These are phyloP conservation scores for Opisthograptis luteolata DNA, from an alignment of 2,888 invertebrate genomes.

Conservation along the genomic window DNA sequence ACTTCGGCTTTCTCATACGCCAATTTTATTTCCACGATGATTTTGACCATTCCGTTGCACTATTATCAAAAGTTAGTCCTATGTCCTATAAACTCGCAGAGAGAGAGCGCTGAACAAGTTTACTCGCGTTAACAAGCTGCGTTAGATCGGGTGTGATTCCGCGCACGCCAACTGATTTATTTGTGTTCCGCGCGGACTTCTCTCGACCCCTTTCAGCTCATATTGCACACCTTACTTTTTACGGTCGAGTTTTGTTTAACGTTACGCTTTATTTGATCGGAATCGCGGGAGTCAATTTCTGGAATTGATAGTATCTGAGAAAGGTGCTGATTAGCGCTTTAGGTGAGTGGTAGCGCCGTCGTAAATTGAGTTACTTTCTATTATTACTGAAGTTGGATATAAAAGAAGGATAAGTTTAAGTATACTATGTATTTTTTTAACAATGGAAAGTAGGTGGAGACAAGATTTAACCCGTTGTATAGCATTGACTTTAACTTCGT, in stretches of 20 bases:
- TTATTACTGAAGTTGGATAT: slow-evolving; percentile 3
- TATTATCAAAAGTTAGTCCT: slow-evolving; percentile 26
- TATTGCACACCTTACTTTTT: slow-evolving; percentile 42
- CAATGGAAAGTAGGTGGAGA: too few relatives aligned
- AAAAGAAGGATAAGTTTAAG: too few relatives aligned
- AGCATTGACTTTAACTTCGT: too few relatives aligned
- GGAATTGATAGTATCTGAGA: not conserved
- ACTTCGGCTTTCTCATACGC: too few relatives aligned
- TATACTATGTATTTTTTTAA: too few relatives aligned
- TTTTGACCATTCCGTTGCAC: slow-evolving; percentile 27
- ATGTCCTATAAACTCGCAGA: slow-evolving; percentile 31
- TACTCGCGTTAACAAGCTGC: slow-evolving; percentile 72
- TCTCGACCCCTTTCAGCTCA: slow-evolving; percentile 45
- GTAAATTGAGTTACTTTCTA: slow-evolving; percentile 15
- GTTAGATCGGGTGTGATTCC: slow-evolving; percentile 70
- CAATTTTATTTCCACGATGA: too few relatives aligned
- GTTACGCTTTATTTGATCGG: slow-evolving; percentile 21
- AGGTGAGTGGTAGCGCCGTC: slow-evolving; percentile 9
- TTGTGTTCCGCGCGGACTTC: slow-evolving; percentile 56
- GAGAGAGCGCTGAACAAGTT: slow-evolving; percentile 58
- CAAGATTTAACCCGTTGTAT: too few relatives aligned
- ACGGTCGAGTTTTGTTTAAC: slow-evolving; percentile 23
- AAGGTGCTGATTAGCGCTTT: slow-evolving; percentile 8
- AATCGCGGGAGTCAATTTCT: slow-evolving; percentile 5
- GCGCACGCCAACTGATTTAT: slow-evolving; percentile 71